Evolutionary conservation across 2,113 vertebrate genomes (phyloP).

Genomic region (Laterallus jamaicensis): DNA sequence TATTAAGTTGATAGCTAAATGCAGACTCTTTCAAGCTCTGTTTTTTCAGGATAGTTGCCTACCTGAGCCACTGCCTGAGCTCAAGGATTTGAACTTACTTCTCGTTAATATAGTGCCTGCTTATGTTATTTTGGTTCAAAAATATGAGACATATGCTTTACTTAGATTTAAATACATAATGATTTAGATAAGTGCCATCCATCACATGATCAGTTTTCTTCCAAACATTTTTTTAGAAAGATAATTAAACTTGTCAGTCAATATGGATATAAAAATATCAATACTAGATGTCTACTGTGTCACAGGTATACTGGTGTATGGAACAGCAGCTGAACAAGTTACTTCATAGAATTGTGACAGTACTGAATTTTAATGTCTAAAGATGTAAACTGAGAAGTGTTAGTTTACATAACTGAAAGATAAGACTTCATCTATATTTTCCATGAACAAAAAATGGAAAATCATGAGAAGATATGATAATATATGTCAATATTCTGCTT

Average conservation of each 20-base stretch:
- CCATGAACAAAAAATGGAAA: neutral
- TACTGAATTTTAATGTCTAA: neutral
- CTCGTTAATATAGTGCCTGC: neutral
- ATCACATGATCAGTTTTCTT: neutral
- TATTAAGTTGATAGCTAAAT: neutral
- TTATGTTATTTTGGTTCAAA: neutral
- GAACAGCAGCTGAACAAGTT: neutral
- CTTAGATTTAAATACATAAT: neutral
- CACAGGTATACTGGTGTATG: neutral
- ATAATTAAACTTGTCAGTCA: neutral
- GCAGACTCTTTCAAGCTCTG: neutral
- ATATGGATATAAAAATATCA: neutral
- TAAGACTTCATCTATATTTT: neutral
- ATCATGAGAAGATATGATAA: neutral
- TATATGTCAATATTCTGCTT: neutral
- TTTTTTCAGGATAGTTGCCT: neutral
- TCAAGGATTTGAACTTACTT: neutral
- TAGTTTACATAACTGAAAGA: neutral
- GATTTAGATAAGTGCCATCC: neutral
- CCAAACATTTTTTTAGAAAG: neutral
- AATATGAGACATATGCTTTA: neutral
- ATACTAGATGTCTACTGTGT: neutral
- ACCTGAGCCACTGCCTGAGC: neutral
- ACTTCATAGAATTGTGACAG: neutral
- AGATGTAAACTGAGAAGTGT: neutral